Percentiles rank a stretch among this genome's conserved stretches.
Conservation (phyloP, 2,888 invertebrate genomes). For the Chrysina gloriosa region DNA sequence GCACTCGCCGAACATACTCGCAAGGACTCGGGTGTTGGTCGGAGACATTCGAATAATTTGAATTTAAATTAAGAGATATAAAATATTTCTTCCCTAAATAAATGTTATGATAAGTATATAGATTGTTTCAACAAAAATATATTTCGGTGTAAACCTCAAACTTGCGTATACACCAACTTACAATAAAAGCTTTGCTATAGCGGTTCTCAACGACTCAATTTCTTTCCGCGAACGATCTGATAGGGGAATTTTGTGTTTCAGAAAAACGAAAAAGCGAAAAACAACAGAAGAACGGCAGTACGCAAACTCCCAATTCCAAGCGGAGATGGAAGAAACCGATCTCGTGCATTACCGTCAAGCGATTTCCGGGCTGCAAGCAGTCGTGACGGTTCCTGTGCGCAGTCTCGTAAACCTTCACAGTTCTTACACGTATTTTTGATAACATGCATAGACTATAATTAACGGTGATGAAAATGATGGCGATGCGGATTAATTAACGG, state of each 20-base stretch:
- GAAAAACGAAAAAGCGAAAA: conserved; percentile 64
- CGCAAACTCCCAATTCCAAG: conserved; percentile 62
- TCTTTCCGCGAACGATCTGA: too few relatives aligned
- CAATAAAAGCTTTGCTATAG: not conserved
- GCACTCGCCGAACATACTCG: too few relatives aligned
- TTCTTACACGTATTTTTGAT: conserved; percentile 13
- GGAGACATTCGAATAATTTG: too few relatives aligned
- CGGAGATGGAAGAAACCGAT: conserved; percentile 71
- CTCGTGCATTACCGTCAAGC: conserved; percentile 71
- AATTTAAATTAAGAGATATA: too few relatives aligned
- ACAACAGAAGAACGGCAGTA: conserved; percentile 58
- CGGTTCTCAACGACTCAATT: too few relatives aligned
- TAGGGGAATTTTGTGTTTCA: conserved; percentile 52
- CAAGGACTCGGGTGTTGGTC: too few relatives aligned
- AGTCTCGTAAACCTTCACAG: conserved; percentile 16
- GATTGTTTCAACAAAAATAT: too few relatives aligned
- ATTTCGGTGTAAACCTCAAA: too few relatives aligned
- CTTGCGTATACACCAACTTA: not conserved
- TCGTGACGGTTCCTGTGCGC: conserved; percentile 66
- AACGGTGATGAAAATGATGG: not conserved
- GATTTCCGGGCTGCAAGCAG: conserved; percentile 72
- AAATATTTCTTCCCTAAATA: too few relatives aligned
- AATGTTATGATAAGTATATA: too few relatives aligned
- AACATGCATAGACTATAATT: conserved; percentile 5
- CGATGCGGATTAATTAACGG: too few relatives aligned